Conservation (phyloP, 64 coral and sea anemone genomes). For the Actinia equina region DNA sequence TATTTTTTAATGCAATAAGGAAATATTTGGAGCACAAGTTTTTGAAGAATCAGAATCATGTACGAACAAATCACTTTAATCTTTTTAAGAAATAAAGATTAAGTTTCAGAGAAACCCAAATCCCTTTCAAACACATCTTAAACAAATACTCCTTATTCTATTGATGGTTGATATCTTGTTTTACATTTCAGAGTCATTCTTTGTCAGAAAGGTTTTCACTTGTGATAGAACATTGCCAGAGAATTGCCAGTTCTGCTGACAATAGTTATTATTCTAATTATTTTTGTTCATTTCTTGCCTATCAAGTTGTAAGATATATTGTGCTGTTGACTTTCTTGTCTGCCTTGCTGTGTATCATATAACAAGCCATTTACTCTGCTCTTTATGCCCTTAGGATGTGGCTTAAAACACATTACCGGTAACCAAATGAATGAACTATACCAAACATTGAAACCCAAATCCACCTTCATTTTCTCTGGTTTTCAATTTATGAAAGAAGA, state of each 20-base stretch:
- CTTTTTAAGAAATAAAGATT: slow-evolving; percentile 9
- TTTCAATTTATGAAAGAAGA: background rate
- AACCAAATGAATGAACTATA: background rate
- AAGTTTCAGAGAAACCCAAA: slow-evolving; percentile 10
- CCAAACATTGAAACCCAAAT: background rate
- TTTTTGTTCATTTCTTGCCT: slow-evolving; percentile 7
- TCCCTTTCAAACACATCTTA: background rate
- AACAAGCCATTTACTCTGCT: slow-evolving; percentile 23
- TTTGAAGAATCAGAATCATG: background rate
- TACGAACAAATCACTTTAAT: background rate
- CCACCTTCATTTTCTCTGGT: background rate
- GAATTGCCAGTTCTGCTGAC: slow-evolving; percentile 21
- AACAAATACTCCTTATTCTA: background rate
- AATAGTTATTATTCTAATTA: slow-evolving; percentile 12
- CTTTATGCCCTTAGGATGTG: slow-evolving; percentile 21
- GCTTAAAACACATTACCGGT: slow-evolving; percentile 21
- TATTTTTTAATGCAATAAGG: background rate
- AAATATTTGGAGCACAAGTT: background rate
- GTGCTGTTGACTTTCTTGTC: slow-evolving; percentile 8
- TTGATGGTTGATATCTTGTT: background rate
- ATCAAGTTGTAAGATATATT: slow-evolving; percentile 7
- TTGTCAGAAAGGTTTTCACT: background rate
- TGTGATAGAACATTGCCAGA: background rate
- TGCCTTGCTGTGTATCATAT: slow-evolving; percentile 8
- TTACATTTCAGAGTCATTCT: background rate